A percentile compares a stretch with the other conserved stretches of the same genome.
Conservation (phyloP, 2,113 vertebrate genomes). For the Scophthalmus maximus region DNA sequence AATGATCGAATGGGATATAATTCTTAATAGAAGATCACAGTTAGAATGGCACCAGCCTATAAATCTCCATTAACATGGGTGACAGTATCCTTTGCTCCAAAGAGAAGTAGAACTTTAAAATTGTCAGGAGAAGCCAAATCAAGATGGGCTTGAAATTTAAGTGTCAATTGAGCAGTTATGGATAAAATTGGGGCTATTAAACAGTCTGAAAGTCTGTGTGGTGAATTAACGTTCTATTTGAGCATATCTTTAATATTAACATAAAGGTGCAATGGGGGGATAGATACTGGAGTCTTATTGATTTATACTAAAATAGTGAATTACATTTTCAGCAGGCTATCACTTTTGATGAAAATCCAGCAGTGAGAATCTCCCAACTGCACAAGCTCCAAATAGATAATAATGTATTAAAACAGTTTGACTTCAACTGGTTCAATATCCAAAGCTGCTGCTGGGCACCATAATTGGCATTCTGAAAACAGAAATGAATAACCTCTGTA, state of each 20-base stretch:
- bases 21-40: constrained; percentile 67
- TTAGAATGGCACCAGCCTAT: constrained; percentile 59
- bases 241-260: constrained; percentile 77
- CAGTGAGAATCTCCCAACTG: constrained; percentile 69
- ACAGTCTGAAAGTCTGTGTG: constrained; percentile 64
- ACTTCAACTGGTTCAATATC: constrained; percentile 72
- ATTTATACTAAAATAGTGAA: constrained; percentile 80
- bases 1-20: constrained; percentile 66
- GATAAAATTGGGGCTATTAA: constrained; percentile 72
- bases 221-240: constrained; percentile 75
- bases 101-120: constrained; percentile 63
- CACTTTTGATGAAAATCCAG: constrained; percentile 76
- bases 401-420: constrained; percentile 78
- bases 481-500: constrained; percentile 67
- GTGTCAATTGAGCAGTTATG: constrained; percentile 77
- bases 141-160: constrained; percentile 74
- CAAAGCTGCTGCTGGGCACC: constrained; percentile 70
- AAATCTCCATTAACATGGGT: constrained; percentile 73
- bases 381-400: constrained; percentile 71
- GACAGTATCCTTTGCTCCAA: constrained; percentile 54
- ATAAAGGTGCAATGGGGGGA: constrained; percentile 75
- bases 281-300: constrained; percentile 74
- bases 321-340: constrained; percentile 78
- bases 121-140: constrained; percentile 70
- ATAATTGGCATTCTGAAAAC: constrained; percentile 75